These are phyloP conservation scores for Leucoma salicis DNA, from an alignment of 2,888 invertebrate genomes.

Conservation along the genomic window DNA sequence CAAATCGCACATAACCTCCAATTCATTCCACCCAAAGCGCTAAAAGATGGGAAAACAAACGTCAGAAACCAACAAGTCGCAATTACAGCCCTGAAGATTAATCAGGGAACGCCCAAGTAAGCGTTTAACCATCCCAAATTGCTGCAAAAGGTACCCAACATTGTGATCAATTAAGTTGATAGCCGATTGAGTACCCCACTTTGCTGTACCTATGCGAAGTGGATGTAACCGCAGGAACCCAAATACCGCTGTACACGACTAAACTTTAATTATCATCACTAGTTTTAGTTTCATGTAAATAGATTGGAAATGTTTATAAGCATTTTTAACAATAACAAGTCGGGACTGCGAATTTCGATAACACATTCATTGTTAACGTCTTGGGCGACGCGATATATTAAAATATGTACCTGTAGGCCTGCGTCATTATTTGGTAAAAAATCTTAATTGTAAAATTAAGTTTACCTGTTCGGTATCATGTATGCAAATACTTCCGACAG, in stretches of 20 bases:
- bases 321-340: too few species aligned
- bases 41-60: conserved; percentile 49
- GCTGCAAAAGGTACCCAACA: conserved; percentile 50
- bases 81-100: conserved; percentile 62
- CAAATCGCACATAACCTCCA: neutral
- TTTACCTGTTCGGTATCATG: too few species aligned
- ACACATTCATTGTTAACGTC: too few species aligned
- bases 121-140: conserved; percentile 58
- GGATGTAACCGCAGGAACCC: conserved; percentile 39
- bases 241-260: conserved; percentile 36
- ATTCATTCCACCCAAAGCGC: conserved; percentile 24
- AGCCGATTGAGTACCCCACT: conserved; percentile 45
- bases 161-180: conserved; percentile 56
- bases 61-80: conserved; percentile 47
- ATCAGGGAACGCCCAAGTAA: conserved; percentile 57
- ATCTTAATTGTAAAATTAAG: too few species aligned
- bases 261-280: conserved; percentile 38
- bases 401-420: too few species aligned
- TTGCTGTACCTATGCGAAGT: conserved; percentile 31
- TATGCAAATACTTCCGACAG: too few species aligned
- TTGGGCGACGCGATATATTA: too few species aligned
- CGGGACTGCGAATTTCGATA: too few species aligned
- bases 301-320: neutral
- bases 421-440: too few species aligned
- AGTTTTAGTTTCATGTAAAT: neutral